phyloP scores from a whole-genome alignment of 2,888 invertebrate genomes.

The Archips xylosteana region DNA sequence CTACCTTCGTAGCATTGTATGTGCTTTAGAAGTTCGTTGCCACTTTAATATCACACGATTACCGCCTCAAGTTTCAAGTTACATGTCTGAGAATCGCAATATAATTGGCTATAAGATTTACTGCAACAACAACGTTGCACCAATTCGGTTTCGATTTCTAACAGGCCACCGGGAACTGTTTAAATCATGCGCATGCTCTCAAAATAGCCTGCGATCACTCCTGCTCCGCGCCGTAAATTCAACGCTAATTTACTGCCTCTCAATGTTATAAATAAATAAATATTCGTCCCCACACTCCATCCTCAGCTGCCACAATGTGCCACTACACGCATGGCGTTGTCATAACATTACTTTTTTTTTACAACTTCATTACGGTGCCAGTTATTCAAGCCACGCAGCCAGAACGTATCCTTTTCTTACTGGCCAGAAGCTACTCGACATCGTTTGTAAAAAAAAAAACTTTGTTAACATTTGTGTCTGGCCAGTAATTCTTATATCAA shows the following conservation, averaged over 20 bases:
- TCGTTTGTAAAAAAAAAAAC: background rate
- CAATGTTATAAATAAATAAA: slow-evolving; percentile 84
- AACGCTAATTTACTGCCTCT: slow-evolving; percentile 84
- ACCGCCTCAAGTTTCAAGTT: slow-evolving; percentile 5
- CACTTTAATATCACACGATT: background rate
- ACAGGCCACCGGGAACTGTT: slow-evolving; percentile 68
- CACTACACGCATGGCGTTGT: slow-evolving; percentile 74
- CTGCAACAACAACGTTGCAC: slow-evolving; percentile 56
- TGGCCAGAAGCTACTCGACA: background rate
- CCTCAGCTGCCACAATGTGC: slow-evolving; percentile 77
- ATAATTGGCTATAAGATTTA: slow-evolving; percentile 59
- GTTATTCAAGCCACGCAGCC: background rate
- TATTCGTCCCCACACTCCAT: slow-evolving; percentile 71
- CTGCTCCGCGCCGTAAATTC: slow-evolving; percentile 79
- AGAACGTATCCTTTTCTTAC: background rate
- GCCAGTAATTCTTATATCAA: slow-evolving; percentile 1
- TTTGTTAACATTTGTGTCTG: background rate
- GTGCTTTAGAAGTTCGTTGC: background rate
- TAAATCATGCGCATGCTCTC: slow-evolving; percentile 77
- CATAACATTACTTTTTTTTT: slow-evolving; percentile 65
- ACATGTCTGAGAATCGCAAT: slow-evolving; percentile 44
- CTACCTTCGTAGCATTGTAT: background rate
- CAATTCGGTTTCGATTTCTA: slow-evolving; percentile 66
- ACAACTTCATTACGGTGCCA: background rate
- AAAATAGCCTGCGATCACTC: slow-evolving; percentile 80